These are phyloP conservation scores for Falco rusticolus DNA, from an alignment of 2,797 vertebrate species.

Conservation along the genomic window DNA sequence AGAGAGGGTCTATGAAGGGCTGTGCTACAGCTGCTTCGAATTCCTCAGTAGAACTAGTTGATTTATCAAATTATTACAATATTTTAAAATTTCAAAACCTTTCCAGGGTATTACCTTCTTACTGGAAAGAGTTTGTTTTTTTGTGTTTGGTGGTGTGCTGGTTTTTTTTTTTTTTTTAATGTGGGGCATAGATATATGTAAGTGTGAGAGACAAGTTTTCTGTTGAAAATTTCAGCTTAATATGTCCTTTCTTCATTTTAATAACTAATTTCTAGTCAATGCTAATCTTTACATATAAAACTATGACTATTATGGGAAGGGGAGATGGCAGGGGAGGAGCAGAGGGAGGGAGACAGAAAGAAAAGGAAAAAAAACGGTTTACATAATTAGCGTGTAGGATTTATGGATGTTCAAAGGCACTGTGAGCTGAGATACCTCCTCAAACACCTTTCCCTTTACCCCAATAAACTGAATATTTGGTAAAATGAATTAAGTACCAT, in stretches of 20 bases:
- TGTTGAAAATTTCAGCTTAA: background rate
- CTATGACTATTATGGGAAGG: background rate
- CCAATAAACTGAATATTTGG: background rate
- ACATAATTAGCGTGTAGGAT: background rate
- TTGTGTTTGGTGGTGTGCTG: too few relatives aligned
- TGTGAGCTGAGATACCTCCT: background rate
- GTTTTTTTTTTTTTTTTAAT: background rate
- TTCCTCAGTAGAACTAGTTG: background rate
- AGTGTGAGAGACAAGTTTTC: background rate
- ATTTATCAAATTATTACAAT: background rate
- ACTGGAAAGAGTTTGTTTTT: background rate
- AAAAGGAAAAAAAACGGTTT: background rate
- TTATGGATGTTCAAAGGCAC: background rate
- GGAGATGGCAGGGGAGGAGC: too few relatives aligned
- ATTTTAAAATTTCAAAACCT: background rate
- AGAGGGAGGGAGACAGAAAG: background rate
- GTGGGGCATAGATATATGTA: rapidly evolving
- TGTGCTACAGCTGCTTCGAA: background rate
- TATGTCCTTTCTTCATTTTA: background rate
- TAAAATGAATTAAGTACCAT: constrained; percentile 79
- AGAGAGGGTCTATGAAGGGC: background rate
- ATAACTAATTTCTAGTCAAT: background rate
- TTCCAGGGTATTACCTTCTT: background rate
- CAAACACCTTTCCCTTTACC: background rate
- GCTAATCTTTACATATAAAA: background rate